These are phyloP conservation scores for Hydrolagus colliei DNA, from an alignment of 2,797 vertebrate species.

Conservation along the genomic window DNA sequence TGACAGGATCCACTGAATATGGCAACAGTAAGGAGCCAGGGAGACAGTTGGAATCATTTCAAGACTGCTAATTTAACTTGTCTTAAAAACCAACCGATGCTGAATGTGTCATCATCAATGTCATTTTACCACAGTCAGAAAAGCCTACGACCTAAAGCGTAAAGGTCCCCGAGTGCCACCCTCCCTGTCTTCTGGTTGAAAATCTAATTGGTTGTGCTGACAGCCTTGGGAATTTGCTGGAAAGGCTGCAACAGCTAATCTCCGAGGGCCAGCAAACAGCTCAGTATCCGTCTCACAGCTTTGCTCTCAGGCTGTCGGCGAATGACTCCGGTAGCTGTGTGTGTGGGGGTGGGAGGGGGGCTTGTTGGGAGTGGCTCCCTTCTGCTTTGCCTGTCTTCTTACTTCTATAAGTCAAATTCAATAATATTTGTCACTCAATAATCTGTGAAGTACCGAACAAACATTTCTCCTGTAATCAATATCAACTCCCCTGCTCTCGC, in stretches of 20 bases:
- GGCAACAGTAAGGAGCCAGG: conserved; percentile 77
- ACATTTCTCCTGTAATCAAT: conserved; percentile 72
- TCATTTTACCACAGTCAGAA: conserved; percentile 72
- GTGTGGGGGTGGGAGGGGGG: no score
- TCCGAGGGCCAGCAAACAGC: conserved; percentile 72
- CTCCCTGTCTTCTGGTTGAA: conserved; percentile 74
- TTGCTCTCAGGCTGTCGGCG: conserved; percentile 68
- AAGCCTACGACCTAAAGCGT: conserved; percentile 71
- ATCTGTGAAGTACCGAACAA: conserved; percentile 69
- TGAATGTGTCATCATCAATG: conserved; percentile 83
- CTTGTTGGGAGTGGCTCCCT: conserved; percentile 1
- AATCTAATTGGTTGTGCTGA: conserved; percentile 77
- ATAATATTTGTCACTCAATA: conserved; percentile 75
- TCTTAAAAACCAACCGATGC: conserved; percentile 80
- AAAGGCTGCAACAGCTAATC: conserved; percentile 69
- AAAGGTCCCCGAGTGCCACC: conserved; percentile 72
- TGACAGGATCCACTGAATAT: conserved; percentile 79
- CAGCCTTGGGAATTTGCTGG: conserved; percentile 67
- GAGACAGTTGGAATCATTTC: conserved; percentile 84
- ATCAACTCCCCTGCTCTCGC: conserved; percentile 67
- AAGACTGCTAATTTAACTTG: conserved; percentile 97
- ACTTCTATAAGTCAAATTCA: conserved; percentile 73
- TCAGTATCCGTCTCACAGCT: conserved; percentile 73
- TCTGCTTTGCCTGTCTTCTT: conserved; percentile 39
- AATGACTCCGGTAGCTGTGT: conserved; percentile 56